A percentile compares a stretch with the other conserved stretches of the same genome.
These are phyloP conservation scores for Halcyon badia DNA, from an alignment of 2,797 vertebrate species.

Conservation along the genomic window DNA sequence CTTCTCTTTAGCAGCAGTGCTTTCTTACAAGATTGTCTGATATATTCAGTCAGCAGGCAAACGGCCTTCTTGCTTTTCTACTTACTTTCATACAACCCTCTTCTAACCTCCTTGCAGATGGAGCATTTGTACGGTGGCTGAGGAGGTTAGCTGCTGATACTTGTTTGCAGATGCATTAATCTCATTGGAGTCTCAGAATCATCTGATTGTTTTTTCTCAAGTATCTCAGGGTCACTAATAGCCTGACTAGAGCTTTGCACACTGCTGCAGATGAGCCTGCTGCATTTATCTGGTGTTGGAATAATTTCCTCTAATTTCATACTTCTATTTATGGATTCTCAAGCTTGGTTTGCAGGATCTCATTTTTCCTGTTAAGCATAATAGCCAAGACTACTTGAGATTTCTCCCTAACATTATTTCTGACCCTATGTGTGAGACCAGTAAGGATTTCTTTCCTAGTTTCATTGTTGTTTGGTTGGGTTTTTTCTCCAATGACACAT, in stretches of 20 bases:
- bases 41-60: not conserved
- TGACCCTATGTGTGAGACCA: not conserved
- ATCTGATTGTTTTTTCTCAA: conserved; percentile 16
- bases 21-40: not conserved
- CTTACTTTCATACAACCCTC: not conserved
- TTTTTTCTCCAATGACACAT: not conserved
- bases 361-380: conserved; percentile 2
- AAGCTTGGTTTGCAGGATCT: conserved; percentile 27
- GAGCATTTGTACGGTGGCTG: not conserved
- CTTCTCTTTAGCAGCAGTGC: not conserved
- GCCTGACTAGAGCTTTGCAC: conserved; percentile 24
- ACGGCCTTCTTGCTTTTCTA: not conserved
- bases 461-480: not conserved
- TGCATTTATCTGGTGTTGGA: not conserved
- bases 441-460: not conserved
- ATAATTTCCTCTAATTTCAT: conserved; percentile 25
- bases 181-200: conserved; percentile 20
- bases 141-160: not conserved
- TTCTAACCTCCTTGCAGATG: not conserved
- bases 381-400: not conserved
- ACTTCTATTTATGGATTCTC: not conserved
- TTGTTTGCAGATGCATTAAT: not conserved
- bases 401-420: not conserved
- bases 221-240: conserved; percentile 21
- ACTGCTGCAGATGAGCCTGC: not conserved